Evolutionary conservation across 2,797 vertebrate species (phyloP), one percentile per base, ranked within the genome.

Genomic region (Chelmon rostratus): DNA sequence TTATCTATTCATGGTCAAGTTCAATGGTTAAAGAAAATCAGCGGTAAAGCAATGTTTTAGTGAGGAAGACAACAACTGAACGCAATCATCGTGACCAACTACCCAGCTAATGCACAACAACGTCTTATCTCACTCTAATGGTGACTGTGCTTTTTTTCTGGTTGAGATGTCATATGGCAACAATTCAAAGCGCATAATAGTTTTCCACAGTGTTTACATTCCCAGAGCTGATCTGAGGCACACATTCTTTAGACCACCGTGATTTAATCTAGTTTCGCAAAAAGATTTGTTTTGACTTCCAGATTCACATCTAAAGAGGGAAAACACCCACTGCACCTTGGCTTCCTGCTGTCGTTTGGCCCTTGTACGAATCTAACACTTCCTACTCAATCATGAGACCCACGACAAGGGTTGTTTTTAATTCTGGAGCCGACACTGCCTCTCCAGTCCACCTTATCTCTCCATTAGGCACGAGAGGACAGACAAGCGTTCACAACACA

Each of bases 251-350:
- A 25, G 37, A 76, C 67, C 58, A 65, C 42, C 16, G 25, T 47
- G 57, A 87, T 83, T 88, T 77, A 67, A 89, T 92, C 79, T 56
- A 72, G n/a, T 68, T 82, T 81, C 66, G 77, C 59, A 25, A 84
- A 86, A 83, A 46, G 58, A 84, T 85, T 93, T 93, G 89, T 94
- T 95, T 92, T 87, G 89, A 91, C 89, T 82, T 87, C 70, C 63
- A 73, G 78, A 82, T 88, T 79, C 68, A 87, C 66, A 92, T 93
- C 87, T 82, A 75, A 73, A 83, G 73, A 59, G 57, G 77, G 62
- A 88, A 86, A 84, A 79, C 75, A 62, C 79, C 58, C 70, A 87
- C 53, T 37, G 58, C 5, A 33, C 72, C 70, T 72, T 23, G 79
- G 78, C 86, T 91, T 87, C 88, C 89, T 90, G 82, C 67, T 6